A percentile compares a stretch with the other conserved stretches of the same genome.
Evolutionary conservation across 2,113 vertebrate species (phyloP).

Genomic region (Mustelus asterias): DNA sequence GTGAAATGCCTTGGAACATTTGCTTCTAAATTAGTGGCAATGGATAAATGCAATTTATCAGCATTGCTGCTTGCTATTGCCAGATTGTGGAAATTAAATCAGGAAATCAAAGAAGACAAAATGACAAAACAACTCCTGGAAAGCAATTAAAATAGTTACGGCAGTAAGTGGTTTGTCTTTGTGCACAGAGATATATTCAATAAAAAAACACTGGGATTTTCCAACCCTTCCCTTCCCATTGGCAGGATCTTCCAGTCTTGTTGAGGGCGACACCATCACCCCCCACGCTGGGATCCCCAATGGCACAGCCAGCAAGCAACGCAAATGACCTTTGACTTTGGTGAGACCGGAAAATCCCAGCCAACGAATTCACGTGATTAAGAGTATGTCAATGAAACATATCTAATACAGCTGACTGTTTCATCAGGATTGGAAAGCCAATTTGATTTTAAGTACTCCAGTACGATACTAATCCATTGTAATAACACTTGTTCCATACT

Average conservation of each 20-base stretch:
- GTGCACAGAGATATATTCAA: neutral
- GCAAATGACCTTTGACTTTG: too few species aligned
- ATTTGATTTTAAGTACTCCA: neutral
- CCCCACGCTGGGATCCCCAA: too few species aligned
- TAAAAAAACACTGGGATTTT: neutral
- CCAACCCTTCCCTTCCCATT: too few species aligned
- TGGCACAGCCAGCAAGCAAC: too few species aligned
- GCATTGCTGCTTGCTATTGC: neutral
- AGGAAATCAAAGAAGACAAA: neutral
- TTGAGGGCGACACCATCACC: too few species aligned
- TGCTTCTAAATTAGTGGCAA: neutral
- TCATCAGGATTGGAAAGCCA: neutral
- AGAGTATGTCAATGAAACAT: neutral
- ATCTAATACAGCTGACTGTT: neutral
- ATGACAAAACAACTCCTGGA: neutral
- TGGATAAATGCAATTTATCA: neutral
- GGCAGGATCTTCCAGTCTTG: too few species aligned
- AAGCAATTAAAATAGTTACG: neutral
- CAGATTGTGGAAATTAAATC: neutral
- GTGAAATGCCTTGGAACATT: neutral
- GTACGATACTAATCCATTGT: neutral
- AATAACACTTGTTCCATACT: neutral
- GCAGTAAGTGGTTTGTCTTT: neutral
- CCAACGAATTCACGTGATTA: neutral
- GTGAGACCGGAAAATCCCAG: too few species aligned